Evolutionary conservation across 2,113 vertebrate species (phyloP).

Genomic region (Salvator merianae): DNA sequence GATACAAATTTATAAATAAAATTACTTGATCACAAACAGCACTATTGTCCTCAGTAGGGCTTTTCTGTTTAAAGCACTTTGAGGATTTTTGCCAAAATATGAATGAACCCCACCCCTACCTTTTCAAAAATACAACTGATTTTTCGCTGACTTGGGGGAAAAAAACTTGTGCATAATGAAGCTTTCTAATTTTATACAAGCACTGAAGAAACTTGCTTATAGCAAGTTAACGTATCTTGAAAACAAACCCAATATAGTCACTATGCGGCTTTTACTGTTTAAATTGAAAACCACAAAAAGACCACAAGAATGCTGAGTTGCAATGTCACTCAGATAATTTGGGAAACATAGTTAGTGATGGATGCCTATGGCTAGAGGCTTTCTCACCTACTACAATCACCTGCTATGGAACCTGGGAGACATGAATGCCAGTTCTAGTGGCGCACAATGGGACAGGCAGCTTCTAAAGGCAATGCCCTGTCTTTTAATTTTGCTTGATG

Average conservation of each 20-base stretch:
- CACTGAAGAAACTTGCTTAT: not conserved
- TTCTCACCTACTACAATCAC: too few species aligned
- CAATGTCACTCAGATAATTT: too few species aligned
- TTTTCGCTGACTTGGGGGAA: not conserved
- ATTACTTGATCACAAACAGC: not conserved
- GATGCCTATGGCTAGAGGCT: too few species aligned
- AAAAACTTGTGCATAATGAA: not conserved
- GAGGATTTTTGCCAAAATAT: not conserved
- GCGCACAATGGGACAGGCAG: too few species aligned
- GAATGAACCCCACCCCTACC: not conserved
- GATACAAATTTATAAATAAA: too few species aligned
- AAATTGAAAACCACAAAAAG: not conserved
- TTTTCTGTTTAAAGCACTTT: not conserved
- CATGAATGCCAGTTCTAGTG: too few species aligned
- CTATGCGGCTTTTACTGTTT: not conserved
- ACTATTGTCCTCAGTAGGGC: not conserved
- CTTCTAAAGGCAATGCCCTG: too few species aligned
- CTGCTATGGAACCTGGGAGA: too few species aligned
- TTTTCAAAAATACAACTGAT: not conserved
- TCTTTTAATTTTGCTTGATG: too few species aligned
- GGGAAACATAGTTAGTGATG: too few species aligned
- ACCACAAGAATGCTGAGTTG: not conserved
- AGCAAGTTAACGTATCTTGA: not conserved
- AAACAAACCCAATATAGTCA: not conserved
- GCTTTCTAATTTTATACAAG: not conserved